These are phyloP conservation scores for Synanthedon vespiformis DNA, from an alignment of 2,888 invertebrate species.

Conservation along the genomic window DNA sequence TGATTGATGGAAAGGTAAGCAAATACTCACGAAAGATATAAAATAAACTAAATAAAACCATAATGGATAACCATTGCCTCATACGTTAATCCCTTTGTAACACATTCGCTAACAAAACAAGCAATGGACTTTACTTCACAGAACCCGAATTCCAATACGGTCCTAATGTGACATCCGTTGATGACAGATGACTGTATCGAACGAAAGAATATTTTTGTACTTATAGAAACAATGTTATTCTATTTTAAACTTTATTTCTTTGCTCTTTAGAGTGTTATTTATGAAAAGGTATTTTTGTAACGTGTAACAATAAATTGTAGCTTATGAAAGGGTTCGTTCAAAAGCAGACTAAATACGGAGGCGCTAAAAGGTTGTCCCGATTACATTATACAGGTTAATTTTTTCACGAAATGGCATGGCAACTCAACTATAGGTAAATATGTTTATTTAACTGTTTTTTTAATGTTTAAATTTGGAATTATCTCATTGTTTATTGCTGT, in stretches of 20 bases:
- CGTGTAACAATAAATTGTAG: conserved; percentile 5
- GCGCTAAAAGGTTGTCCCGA: conserved; percentile 55
- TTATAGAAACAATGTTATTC: background rate
- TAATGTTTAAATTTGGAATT: no score
- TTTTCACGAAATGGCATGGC: conserved; percentile 24
- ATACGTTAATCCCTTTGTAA: no score
- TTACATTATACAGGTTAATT: conserved; percentile 28
- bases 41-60: no score
- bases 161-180: conserved; percentile 54
- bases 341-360: conserved; percentile 41
- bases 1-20: no score
- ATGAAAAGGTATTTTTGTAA: background rate
- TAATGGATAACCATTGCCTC: no score
- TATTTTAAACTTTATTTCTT: conserved; percentile 13
- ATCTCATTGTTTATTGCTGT: no score
- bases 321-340: conserved; percentile 26
- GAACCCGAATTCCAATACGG: no score
- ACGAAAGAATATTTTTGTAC: conserved; percentile 1
- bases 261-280: no score
- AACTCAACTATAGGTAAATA: conserved; percentile 31
- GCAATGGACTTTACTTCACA: no score
- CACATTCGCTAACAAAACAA: no score
- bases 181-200: conserved; percentile 48
- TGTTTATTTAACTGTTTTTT: conserved; percentile 13
- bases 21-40: no score